Percentiles rank a stretch among this genome's conserved stretches.
Conservation (phyloP, 2,888 invertebrate species). For the Nymphalis c-album region DNA sequence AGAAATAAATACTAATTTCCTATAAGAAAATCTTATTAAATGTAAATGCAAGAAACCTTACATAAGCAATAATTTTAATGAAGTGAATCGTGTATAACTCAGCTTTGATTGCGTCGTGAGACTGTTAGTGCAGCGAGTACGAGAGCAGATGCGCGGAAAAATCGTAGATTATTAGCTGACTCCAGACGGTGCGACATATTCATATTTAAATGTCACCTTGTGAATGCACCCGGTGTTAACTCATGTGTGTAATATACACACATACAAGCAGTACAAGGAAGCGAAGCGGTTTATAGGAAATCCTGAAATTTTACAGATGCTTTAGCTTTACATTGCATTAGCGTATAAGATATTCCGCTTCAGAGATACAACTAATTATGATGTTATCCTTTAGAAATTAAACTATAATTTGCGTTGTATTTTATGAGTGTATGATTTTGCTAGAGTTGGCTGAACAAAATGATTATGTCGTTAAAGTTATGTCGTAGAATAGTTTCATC, state of each 20-base stretch:
- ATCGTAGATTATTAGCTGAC: constrained; percentile 72
- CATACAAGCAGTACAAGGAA: constrained; percentile 17
- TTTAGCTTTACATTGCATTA: constrained; percentile 2
- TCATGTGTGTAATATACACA: constrained; percentile 51
- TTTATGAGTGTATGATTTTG: no score
- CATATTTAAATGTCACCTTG: constrained; percentile 76
- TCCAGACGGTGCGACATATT: constrained; percentile 67
- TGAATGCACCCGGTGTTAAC: constrained; percentile 56
- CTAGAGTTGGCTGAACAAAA: no score
- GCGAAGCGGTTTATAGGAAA: constrained; percentile 24
- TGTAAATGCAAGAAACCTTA: constrained; percentile 17
- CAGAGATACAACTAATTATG: constrained; percentile 3
- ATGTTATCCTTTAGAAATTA: not conserved
- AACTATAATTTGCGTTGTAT: not conserved
- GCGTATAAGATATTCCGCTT: not conserved
- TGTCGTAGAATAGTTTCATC: no score
- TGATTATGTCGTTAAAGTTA: no score
- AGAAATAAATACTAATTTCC: not conserved
- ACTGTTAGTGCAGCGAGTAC: constrained; percentile 39
- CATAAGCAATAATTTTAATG: constrained; percentile 39
- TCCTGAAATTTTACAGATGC: constrained; percentile 17
- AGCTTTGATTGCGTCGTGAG: constrained; percentile 44
- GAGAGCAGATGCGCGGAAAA: constrained; percentile 73
- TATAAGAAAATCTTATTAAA: not conserved
- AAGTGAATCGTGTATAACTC: constrained; percentile 41